These are phyloP conservation scores for Semaprochilodus insignis DNA, from an alignment of 2,797 vertebrate genomes.

Conservation along the genomic window DNA sequence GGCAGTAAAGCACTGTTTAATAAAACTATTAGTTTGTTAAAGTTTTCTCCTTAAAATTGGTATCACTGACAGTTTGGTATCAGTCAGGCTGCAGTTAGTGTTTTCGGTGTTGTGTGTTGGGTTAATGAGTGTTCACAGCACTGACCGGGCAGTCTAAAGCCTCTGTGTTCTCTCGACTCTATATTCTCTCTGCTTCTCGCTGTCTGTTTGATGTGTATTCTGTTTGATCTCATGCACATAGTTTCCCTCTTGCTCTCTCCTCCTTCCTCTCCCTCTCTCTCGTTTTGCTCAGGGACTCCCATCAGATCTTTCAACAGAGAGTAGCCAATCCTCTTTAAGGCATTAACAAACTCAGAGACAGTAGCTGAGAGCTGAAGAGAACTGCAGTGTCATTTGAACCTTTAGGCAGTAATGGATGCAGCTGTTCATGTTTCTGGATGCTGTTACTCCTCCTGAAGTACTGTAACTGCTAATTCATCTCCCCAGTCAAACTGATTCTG, in stretches of 20 bases:
- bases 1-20: too few species aligned
- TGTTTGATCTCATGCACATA: neutral
- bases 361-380: neutral
- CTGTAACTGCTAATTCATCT: neutral
- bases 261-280: neutral
- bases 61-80: neutral
- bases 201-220: conserved; percentile 3
- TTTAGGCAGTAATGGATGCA: neutral
- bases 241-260: neutral
- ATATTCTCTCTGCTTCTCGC: neutral
- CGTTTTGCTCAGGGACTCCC: neutral
- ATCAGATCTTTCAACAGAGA: neutral
- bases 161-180: neutral
- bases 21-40: too few species aligned
- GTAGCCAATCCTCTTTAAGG: conserved; percentile 1
- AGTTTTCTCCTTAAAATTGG: too few species aligned
- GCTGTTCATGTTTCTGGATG: neutral
- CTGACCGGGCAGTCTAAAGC: neutral
- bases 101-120: neutral
- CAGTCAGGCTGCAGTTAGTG: neutral
- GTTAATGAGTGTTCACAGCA: conserved; percentile 2
- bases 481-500: neutral
- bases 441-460: neutral
- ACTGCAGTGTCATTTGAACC: neutral
- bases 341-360: neutral